A percentile compares a stretch with the other conserved stretches of the same genome.
Evolutionary conservation across 1,140 invertebrate species (phyloP).

Genomic region (Calosoma granatense): DNA sequence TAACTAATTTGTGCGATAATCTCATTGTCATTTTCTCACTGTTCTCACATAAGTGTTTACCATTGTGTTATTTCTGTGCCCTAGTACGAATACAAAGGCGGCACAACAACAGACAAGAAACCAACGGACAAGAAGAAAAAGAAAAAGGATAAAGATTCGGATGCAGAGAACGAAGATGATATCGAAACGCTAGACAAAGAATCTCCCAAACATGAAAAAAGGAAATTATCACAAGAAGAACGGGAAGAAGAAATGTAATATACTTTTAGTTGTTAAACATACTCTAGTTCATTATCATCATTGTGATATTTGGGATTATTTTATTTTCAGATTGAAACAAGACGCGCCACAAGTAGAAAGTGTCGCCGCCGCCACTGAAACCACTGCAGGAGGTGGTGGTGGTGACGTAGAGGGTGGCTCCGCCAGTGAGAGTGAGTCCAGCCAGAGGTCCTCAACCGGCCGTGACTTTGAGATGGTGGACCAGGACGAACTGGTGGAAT

Average conservation of each 20-base stretch:
- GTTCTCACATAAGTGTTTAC: background rate
- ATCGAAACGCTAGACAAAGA: conserved; percentile 26
- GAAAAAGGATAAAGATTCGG: conserved; percentile 67
- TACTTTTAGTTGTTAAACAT: background rate
- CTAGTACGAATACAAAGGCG: conserved; percentile 67
- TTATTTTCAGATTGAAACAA: background rate
- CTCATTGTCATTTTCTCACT: conserved; percentile 5
- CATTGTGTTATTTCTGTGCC: conserved; percentile 21
- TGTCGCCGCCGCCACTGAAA: too few relatives aligned
- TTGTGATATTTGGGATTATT: too few relatives aligned
- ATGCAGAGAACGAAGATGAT: conserved; percentile 51
- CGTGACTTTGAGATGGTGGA: conserved; percentile 73
- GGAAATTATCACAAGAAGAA: conserved; percentile 7
- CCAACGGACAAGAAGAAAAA: conserved; percentile 66
- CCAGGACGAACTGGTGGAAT: conserved; percentile 41
- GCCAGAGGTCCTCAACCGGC: conserved; percentile 64
- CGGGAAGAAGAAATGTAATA: conserved; percentile 15
- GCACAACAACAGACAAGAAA: conserved; percentile 38
- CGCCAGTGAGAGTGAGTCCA: conserved; percentile 55
- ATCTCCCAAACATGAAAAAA: conserved; percentile 23
- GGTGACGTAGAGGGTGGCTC: conserved; percentile 36
- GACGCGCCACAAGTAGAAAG: background rate
- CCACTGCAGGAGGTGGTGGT: background rate
- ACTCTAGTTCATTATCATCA: too few relatives aligned
- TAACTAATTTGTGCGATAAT: too few relatives aligned